These are phyloP conservation scores for Thaumatotibia leucotreta DNA, from an alignment of 1,140 invertebrate species.

Conservation along the genomic window DNA sequence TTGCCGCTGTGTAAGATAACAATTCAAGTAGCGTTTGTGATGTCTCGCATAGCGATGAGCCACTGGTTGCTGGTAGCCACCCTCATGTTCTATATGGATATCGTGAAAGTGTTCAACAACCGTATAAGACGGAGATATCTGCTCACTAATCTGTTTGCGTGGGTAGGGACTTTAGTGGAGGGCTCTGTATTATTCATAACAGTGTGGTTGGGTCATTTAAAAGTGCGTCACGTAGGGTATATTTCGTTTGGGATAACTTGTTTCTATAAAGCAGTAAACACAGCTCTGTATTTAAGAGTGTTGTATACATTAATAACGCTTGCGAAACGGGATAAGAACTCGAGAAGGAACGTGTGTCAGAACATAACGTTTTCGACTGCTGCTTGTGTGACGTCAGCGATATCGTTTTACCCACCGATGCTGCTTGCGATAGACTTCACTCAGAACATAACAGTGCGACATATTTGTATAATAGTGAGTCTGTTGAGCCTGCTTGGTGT, in stretches of 20 bases:
- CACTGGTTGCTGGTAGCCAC: conserved; percentile 5
- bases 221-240: neutral
- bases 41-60: neutral
- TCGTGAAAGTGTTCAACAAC: conserved; percentile 5
- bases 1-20: neutral
- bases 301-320: neutral
- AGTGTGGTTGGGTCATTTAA: neutral
- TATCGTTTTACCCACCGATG: neutral
- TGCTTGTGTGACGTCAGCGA: neutral
- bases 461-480: neutral
- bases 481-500: neutral
- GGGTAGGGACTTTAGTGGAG: neutral
- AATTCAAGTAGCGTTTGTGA: neutral
- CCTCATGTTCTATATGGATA: conserved; percentile 1
- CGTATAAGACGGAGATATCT: neutral
- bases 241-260: neutral
- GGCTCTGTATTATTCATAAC: neutral
- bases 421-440: neutral
- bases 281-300: neutral
- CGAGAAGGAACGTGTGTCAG: neutral
- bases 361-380: neutral
- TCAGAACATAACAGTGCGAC: neutral
- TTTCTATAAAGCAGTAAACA: neutral
- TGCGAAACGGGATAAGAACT: neutral
- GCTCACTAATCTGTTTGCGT: neutral